These are phyloP conservation scores for Gymnodraco acuticeps DNA, from an alignment of 2,797 vertebrate genomes.

Conservation along the genomic window DNA sequence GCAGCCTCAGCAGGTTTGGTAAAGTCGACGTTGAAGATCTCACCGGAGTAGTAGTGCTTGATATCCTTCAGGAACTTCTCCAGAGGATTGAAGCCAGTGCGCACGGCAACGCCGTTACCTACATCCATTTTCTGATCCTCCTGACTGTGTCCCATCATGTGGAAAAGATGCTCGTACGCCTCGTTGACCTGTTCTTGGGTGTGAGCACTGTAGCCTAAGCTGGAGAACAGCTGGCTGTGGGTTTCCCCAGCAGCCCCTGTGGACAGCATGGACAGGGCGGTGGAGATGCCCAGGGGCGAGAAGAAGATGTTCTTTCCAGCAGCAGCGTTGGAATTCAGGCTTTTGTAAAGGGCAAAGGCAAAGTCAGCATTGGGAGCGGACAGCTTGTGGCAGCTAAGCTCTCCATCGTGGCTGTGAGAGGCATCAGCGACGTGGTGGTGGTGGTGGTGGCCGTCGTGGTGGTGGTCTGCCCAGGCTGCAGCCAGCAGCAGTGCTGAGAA, in stretches of 20 bases:
- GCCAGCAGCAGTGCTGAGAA: slow-evolving; percentile 73
- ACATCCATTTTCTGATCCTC: slow-evolving; percentile 71
- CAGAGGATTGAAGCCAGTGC: slow-evolving; percentile 71
- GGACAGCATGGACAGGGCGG: slow-evolving; percentile 85
- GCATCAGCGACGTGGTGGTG: slow-evolving; percentile 41
- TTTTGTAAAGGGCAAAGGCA: slow-evolving; percentile 86
- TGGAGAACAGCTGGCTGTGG: slow-evolving; percentile 86
- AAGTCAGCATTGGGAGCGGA: slow-evolving; percentile 82
- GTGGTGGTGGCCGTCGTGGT: slow-evolving; percentile 32
- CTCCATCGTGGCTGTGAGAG: slow-evolving; percentile 32
- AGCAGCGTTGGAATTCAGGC: slow-evolving; percentile 68
- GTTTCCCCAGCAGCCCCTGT: slow-evolving; percentile 88
- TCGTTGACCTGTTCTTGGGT: slow-evolving; percentile 80
- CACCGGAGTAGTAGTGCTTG: slow-evolving; percentile 81
- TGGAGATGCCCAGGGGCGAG: slow-evolving; percentile 87
- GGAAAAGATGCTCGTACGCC: slow-evolving; percentile 83
- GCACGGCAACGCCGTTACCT: slow-evolving; percentile 83
- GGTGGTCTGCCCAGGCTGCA: slow-evolving; percentile 59
- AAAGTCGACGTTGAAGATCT: slow-evolving; percentile 84
- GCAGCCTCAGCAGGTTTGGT: slow-evolving; percentile 71
- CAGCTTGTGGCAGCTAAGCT: slow-evolving; percentile 51
- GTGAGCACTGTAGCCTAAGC: slow-evolving; percentile 82
- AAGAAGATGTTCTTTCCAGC: slow-evolving; percentile 88
- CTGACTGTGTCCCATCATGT: slow-evolving; percentile 70
- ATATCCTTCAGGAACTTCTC: slow-evolving; percentile 79